Base-by-base conservation (phyloP, 2,888 invertebrate genomes). In the Hetaerina titia region DNA sequence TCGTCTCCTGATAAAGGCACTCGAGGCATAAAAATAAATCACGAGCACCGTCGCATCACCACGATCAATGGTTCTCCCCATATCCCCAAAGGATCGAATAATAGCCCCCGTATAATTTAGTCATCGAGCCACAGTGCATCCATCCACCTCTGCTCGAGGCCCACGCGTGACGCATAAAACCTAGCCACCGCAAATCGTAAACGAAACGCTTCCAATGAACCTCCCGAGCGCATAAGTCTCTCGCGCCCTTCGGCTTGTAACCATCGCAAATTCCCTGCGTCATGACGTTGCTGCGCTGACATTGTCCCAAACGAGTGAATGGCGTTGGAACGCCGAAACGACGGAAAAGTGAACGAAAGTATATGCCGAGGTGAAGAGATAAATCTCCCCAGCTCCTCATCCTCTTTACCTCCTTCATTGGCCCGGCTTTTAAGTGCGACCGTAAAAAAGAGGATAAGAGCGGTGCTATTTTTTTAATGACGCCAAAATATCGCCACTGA, bases 401-500 rank as follows among this genome's bases (percentile, higher is more conserved):
- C 69, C 69, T 69, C 69, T 69, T 69, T 9, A n/a, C n/a, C 69
- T 81, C 81, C 81, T 81, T 81, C 81, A 31, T 81, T 81, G 81
- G 81, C 81, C 31, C 31, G 25, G 25, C 74, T 92, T 69, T 92
- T 92, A 92, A 92, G 92, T 92, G 69, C 69, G 45, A 56, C 56
- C 92, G 92, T 92, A 92, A 92, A 92, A 90, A 69, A 31, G 31
- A 81, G 81, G 56, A 69, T 69, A 45, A 69, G 92, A 92, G 69
- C 64, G 92, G 92, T 69, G 69, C 69, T 69, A 92, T 92, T 56
- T 92, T 92, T 92, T 92, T 92, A 92, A 92, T 69, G 92, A 92
- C 92, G 92, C 69, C 92, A 92, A 92, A 92, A 92, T 92, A 92
- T 92, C 92, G 92, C 92, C 92, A 92, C 92, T 92, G 92, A 92